These are phyloP conservation scores for Nineta flava DNA, from an alignment of 2,888 invertebrate genomes.

Conservation along the genomic window DNA sequence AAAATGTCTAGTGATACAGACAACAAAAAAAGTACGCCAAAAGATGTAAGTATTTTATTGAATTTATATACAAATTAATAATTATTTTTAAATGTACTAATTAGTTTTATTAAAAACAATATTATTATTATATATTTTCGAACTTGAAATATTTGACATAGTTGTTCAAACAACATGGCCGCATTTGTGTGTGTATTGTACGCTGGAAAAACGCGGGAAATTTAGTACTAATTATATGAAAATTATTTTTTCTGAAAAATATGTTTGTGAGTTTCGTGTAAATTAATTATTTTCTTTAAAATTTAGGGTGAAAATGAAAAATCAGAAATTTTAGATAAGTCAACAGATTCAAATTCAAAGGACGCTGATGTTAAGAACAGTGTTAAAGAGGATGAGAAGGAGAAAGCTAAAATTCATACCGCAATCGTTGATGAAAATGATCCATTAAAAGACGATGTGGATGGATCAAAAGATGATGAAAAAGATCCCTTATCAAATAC, in stretches of 20 bases:
- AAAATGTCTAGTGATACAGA: constrained; percentile 2
- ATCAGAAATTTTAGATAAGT: constrained; percentile 13
- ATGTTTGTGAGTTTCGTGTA: background rate
- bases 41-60: background rate
- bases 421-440: background rate
- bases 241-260: background rate
- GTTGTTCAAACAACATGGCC: constrained; percentile 2
- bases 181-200: background rate
- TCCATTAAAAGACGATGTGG: background rate
- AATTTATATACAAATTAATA: background rate
- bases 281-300: background rate
- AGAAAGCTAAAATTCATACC: constrained; percentile 12
- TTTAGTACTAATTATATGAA: background rate
- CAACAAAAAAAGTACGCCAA: background rate
- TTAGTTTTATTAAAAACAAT: background rate
- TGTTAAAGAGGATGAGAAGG: constrained; percentile 16
- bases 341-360: constrained; percentile 11
- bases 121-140: background rate
- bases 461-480: background rate
- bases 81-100: background rate
- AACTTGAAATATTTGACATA: background rate
- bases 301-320: constrained; percentile 13
- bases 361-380: constrained; percentile 17
- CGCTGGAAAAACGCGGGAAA: constrained; percentile 1
- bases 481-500: background rate